Evolutionary conservation across 2,888 invertebrate species (phyloP), one percentile per base, ranked within the genome.

Genomic region (Hypselothyrea guttata): DNA sequence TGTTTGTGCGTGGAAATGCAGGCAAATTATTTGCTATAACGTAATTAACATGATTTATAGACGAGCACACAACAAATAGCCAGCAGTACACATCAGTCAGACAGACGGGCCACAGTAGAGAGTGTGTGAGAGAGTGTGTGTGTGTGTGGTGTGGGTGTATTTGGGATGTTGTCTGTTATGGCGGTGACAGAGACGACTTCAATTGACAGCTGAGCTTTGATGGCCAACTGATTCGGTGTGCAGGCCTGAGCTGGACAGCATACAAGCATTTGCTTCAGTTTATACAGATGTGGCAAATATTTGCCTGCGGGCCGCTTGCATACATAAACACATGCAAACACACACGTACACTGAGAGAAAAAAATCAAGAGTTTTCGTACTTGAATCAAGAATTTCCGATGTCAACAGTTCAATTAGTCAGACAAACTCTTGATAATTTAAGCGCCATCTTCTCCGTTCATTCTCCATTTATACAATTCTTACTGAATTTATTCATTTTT

Each of bases 21-120:
- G 72, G 75, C 63, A 78, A 83, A 83, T 79, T 79, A 81, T 79
- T 79, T 79, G 84, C 79, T 79, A 79, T 79, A 84, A 83, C 79
- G 79, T 79, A 79, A 79, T 79, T 79, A 79, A 79, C 84, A 79
- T 79, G 79, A 79, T 79, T 79, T 79, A 83, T 78, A 78, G 79
- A 78, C 76, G 83, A 78, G 83, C 75, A 76, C 69, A 79, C 77
- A 79, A 63, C 83, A 76, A 69, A 83, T 62, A 72, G 60, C 56
- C 62, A 56, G 55, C 58, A 53, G 55, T 63, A 41, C 48, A 41
- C 65, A 49, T 70, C 70, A 70, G 54, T 60, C 70, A 61, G 41
- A 16, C 45, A 48, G 53, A 22, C 49, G 55, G 65, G 37, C 57
- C 59, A 61, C 28, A 5, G 18, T 40, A 18, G 38, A 55, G 27